Evolutionary conservation across 2,113 vertebrate genomes (phyloP).

Genomic region (Bostrychus sinensis): DNA sequence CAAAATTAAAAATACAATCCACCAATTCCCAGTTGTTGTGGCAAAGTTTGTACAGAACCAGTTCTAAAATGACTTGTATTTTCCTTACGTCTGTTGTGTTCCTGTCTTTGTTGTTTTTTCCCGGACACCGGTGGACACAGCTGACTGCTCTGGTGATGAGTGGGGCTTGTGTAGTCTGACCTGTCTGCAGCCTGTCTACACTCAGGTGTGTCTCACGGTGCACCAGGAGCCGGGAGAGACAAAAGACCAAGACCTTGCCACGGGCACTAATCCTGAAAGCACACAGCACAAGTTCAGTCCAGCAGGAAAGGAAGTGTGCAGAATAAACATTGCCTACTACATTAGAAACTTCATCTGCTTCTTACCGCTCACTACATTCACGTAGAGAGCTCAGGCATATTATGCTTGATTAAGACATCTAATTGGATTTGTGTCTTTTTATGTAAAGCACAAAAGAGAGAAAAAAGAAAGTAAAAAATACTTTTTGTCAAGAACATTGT

Average conservation of each 20-base stretch:
- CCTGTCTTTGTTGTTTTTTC: neutral
- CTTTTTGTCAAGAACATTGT: too few relatives aligned
- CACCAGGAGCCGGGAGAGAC: slow-evolving; percentile 37
- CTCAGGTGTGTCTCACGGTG: slow-evolving; percentile 24
- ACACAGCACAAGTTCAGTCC: slow-evolving; percentile 53
- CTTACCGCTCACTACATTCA: neutral
- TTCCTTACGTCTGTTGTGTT: too few relatives aligned
- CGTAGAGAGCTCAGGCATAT: too few relatives aligned
- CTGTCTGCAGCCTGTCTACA: slow-evolving; percentile 42
- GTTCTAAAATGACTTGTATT: too few relatives aligned
- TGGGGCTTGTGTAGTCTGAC: slow-evolving; percentile 36
- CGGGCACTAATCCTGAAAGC: slow-evolving; percentile 55
- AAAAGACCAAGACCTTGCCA: slow-evolving; percentile 60
- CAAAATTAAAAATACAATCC: too few relatives aligned
- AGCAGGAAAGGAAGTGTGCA: slow-evolving; percentile 54
- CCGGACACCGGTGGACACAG: slow-evolving; percentile 6
- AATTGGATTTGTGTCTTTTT: too few relatives aligned
- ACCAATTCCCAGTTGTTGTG: too few relatives aligned
- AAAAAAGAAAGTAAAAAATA: too few relatives aligned
- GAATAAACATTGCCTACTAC: slow-evolving; percentile 53
- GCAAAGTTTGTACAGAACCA: too few relatives aligned
- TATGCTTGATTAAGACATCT: too few relatives aligned
- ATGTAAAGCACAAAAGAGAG: too few relatives aligned
- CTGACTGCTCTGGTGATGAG: slow-evolving; percentile 11
- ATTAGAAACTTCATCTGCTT: slow-evolving; percentile 51